Evolutionary conservation across 2,113 vertebrate genomes (phyloP).

Genomic region (Turnix velox): DNA sequence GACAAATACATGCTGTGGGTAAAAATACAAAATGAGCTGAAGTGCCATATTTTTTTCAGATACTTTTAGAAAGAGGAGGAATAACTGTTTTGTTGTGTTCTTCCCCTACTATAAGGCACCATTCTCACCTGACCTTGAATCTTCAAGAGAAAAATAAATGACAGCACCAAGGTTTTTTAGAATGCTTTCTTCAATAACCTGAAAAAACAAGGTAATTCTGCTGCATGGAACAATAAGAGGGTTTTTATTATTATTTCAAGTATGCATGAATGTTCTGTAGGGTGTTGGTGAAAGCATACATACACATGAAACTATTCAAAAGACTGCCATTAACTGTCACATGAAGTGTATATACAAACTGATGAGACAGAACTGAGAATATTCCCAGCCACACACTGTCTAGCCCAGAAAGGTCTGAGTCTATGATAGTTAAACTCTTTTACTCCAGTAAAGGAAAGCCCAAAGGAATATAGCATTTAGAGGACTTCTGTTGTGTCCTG

Average conservation of each 20-base stretch:
- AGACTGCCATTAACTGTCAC: background rate
- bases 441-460: background rate
- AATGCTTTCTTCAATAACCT: background rate
- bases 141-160: background rate
- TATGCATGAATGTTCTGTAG: background rate
- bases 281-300: background rate
- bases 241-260: background rate
- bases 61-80: background rate
- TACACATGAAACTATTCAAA: background rate
- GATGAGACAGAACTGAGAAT: background rate
- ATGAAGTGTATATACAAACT: accelerated
- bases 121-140: background rate
- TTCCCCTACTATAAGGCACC: background rate
- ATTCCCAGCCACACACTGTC: accelerated
- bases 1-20: background rate
- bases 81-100: background rate
- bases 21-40: background rate
- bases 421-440: background rate
- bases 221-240: background rate
- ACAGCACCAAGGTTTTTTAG: background rate
- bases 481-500: background rate
- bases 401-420: background rate
- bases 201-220: background rate
- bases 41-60: background rate
- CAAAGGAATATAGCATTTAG: background rate